These are phyloP conservation scores for Caenorhabditis becei DNA, from an alignment of 2,888 invertebrate genomes.

Conservation along the genomic window DNA sequence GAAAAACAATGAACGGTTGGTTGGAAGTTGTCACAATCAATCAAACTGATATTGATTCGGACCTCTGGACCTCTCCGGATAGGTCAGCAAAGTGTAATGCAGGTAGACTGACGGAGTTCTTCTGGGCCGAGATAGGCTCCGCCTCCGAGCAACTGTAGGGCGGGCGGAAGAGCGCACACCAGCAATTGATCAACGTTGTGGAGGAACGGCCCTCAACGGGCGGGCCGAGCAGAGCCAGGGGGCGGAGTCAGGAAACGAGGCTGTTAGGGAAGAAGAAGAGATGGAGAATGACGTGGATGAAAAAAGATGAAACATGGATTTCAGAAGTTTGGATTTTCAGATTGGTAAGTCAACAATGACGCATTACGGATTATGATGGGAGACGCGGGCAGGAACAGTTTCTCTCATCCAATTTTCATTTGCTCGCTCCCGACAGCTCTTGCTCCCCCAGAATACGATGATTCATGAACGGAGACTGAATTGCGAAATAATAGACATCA, in stretches of 20 bases:
- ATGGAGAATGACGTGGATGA: not conserved
- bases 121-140: not conserved
- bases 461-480: conserved; percentile 10
- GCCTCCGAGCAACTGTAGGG: conserved; percentile 34
- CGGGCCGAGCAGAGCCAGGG: conserved; percentile 22
- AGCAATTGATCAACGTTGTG: conserved; percentile 49
- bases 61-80: too few species aligned
- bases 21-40: too few species aligned
- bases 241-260: conserved; percentile 35
- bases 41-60: too few species aligned
- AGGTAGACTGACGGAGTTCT: too few species aligned
- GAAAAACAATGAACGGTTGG: too few species aligned
- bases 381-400: too few species aligned
- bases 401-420: not conserved
- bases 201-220: conserved; percentile 31
- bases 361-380: too few species aligned
- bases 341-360: too few species aligned
- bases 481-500: conserved; percentile 22
- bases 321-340: not conserved
- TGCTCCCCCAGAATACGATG: conserved; percentile 9
- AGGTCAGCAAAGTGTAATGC: too few species aligned
- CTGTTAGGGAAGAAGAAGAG: conserved; percentile 25
- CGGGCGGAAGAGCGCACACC: conserved; percentile 18
- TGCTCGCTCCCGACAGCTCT: not conserved
- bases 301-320: too few species aligned